Evolutionary conservation across 2,797 vertebrate genomes (phyloP).

Genomic region (Fistularia commersonii): DNA sequence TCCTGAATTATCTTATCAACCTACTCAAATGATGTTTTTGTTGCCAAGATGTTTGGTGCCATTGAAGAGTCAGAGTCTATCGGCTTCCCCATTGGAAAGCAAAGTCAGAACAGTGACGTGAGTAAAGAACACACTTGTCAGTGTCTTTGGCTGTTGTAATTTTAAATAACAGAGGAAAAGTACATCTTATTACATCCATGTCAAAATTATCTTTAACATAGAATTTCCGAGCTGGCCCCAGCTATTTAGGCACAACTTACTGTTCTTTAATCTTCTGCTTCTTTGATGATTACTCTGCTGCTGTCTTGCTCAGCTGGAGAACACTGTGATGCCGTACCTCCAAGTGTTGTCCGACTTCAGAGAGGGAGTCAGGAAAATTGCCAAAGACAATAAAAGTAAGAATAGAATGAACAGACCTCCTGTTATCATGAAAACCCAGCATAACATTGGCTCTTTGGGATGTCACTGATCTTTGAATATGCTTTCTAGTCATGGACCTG

Average conservation of each 20-base stretch:
- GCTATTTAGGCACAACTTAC: too few species aligned
- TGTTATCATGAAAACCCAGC: background rate
- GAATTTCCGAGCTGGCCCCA: too few species aligned
- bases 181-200: too few species aligned
- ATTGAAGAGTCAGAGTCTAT: constrained; percentile 83
- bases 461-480: background rate
- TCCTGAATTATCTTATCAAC: too few species aligned
- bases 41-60: constrained; percentile 86
- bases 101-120: constrained; percentile 76
- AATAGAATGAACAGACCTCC: background rate
- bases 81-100: constrained; percentile 89
- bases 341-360: constrained; percentile 89
- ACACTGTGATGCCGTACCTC: constrained; percentile 91
- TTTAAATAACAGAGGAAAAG: background rate
- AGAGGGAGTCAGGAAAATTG: constrained; percentile 85
- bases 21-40: constrained; percentile 1
- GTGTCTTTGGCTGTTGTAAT: background rate
- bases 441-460: background rate
- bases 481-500: constrained; percentile 78
- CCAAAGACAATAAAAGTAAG: constrained; percentile 88
- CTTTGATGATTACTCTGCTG: background rate
- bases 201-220: too few species aligned
- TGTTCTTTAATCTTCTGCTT: too few species aligned
- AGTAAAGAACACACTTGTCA: constrained; percentile 54
- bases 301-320: constrained; percentile 80